A percentile compares a stretch with the other conserved stretches of the same genome.
phyloP scores from a whole-genome alignment of 1,140 invertebrate genomes.

The Aplysia californica region DNA sequence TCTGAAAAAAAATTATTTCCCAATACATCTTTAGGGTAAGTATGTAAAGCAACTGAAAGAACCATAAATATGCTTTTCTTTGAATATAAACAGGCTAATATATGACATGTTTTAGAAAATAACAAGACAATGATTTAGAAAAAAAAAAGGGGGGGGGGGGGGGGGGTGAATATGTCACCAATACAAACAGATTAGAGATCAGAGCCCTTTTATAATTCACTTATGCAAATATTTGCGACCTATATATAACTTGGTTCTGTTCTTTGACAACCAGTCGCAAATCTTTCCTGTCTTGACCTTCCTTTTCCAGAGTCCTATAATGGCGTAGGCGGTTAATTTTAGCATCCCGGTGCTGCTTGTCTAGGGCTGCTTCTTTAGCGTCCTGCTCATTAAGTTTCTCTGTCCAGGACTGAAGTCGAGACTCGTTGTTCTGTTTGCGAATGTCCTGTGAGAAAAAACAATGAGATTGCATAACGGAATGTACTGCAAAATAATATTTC shows the following conservation, averaged over 20 bases:
- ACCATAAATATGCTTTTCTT: too few species aligned
- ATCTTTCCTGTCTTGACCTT: slow-evolving; percentile 52
- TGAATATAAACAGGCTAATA: too few species aligned
- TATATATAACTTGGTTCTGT: slow-evolving; percentile 42
- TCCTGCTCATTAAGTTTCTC: slow-evolving; percentile 46
- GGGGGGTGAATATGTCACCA: too few species aligned
- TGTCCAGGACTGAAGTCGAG: slow-evolving; percentile 38
- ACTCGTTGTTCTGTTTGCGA: slow-evolving; percentile 41
- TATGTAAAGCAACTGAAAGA: too few species aligned
- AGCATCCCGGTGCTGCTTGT: slow-evolving; percentile 42
- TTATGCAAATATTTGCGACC: slow-evolving; percentile 39
- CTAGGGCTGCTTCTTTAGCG: slow-evolving; percentile 19
- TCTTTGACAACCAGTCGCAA: slow-evolving; percentile 45
- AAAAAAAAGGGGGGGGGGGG: too few species aligned
- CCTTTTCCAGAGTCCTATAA: slow-evolving; percentile 48
- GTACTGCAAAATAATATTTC: slow-evolving; percentile 26
- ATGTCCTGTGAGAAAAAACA: too few species aligned
- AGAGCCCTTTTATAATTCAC: neutral
- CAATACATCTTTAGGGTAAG: too few species aligned
- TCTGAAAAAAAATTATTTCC: too few species aligned
- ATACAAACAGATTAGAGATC: too few species aligned
- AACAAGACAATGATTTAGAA: too few species aligned
- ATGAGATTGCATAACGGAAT: too few species aligned
- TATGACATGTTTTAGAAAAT: too few species aligned
- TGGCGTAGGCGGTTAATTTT: slow-evolving; percentile 52